Base-by-base conservation (phyloP, 2,797 vertebrate species). In the Halcyon chelicuti region DNA sequence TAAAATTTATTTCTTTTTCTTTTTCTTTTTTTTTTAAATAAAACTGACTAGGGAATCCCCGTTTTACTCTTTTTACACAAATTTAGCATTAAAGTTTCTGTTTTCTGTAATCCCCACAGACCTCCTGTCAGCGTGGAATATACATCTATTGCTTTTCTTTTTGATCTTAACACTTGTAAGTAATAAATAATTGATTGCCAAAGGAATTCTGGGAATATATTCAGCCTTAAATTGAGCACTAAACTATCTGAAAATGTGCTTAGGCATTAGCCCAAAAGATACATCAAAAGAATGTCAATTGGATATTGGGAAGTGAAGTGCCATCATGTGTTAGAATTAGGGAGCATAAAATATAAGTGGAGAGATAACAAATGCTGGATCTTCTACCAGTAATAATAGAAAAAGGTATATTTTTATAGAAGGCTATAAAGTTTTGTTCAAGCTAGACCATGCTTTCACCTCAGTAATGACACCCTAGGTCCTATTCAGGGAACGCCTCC, bases 121-220 rank as follows among this genome's bases (percentile, higher is more conserved):
- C 91, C 78, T 86, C 87, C 93, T 96, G 88, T 97, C 96, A 97
- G 89, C 1, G 5, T 96, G 88, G 91, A 97, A 95, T 96, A 97
- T 74, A 94, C 71, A 87, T 95, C 81, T 93, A 91, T 96, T 96
- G 96, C 94, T 93, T 95, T 96, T 87, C 90, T 92, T 96, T 97
- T 97, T 98, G 90, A 97, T 96, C 90, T 97, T 97, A 97, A 95
- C 95, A 96, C 97, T 98, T 97, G 96, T 97, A 97, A 97, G 89
- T 90, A 95, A 97, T 98, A 97, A 98, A 98, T 98, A 98, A 98
- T 98, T 97, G 97, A 98, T 97, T 85, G 94, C 91, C 77, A 76
- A 62, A 94, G 97, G 96, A 98, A 97, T 98, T 97, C 94, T 97
- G 97, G 97, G 97, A 97, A 82, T 97, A 96, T 96, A 97, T 96